phyloP scores from a whole-genome alignment of 1,140 invertebrate species.

The Drosophila aff. region DNA sequence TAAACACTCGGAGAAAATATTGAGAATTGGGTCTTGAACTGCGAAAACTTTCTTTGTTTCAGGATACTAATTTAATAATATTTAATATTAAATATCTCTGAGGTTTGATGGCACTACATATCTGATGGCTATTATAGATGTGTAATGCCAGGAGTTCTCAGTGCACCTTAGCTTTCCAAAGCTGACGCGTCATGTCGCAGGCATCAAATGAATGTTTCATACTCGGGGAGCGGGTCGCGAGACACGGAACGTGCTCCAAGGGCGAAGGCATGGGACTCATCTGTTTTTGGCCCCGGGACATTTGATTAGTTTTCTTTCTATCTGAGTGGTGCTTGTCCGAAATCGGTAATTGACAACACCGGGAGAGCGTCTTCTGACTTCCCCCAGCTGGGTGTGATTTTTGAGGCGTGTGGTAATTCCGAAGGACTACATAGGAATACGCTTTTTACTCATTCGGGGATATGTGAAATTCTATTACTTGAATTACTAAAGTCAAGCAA shows the following conservation, averaged over 20 bases:
- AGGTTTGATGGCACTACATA: no score
- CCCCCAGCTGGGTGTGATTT: slow-evolving; percentile 19
- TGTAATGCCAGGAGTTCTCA: background rate
- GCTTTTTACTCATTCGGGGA: background rate
- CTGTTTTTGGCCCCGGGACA: slow-evolving; percentile 56
- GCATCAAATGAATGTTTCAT: slow-evolving; percentile 83
- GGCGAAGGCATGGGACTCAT: slow-evolving; percentile 45
- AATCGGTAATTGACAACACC: slow-evolving; percentile 74
- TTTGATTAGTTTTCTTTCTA: slow-evolving; percentile 76
- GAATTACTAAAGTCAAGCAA: background rate
- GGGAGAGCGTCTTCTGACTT: slow-evolving; percentile 25
- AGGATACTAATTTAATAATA: no score
- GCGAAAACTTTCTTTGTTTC: background rate
- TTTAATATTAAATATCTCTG: background rate
- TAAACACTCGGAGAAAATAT: slow-evolving; percentile 4
- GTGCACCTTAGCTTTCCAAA: slow-evolving; percentile 7
- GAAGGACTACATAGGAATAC: slow-evolving; percentile 58
- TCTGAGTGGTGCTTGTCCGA: slow-evolving; percentile 47
- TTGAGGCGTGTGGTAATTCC: slow-evolving; percentile 53
- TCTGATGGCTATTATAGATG: background rate
- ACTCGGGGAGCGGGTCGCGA: slow-evolving; percentile 32
- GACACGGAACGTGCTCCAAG: slow-evolving; percentile 22
- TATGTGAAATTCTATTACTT: background rate
- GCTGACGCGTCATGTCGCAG: slow-evolving; percentile 70
- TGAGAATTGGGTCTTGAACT: background rate